phyloP scores from a whole-genome alignment of 2,113 vertebrate genomes.

The Elgaria multicarinata region DNA sequence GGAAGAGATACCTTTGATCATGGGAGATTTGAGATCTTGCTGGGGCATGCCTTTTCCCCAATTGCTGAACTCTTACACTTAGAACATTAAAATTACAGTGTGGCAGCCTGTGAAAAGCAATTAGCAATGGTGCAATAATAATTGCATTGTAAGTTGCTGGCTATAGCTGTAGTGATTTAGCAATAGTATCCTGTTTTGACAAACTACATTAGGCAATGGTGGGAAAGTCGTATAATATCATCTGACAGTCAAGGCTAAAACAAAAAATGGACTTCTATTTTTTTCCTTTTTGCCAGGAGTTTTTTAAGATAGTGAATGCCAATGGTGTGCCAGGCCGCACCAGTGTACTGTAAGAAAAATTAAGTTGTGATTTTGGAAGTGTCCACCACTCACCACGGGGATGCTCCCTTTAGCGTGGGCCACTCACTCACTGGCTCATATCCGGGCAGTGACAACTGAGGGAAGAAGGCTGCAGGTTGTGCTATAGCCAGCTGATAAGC shows the following conservation, averaged over 20 bases:
- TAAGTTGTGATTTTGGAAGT: neutral
- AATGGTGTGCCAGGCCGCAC: neutral
- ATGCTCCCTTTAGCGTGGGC: neutral
- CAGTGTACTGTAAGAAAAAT: neutral
- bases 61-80: neutral
- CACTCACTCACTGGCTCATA: neutral
- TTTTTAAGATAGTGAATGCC: neutral
- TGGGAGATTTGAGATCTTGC: neutral
- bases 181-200: neutral
- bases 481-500: neutral
- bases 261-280: neutral
- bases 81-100: neutral
- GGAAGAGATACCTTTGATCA: neutral
- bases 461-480: too few species aligned
- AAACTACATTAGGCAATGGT: neutral
- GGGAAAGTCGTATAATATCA: neutral
- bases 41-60: neutral
- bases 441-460: neutral
- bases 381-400: neutral
- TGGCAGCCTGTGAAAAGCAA: neutral
- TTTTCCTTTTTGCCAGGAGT: neutral
- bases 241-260: neutral
- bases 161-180: neutral
- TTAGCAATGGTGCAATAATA: neutral
- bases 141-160: neutral